These are phyloP conservation scores for Vultur gryphus DNA, from an alignment of 2,797 vertebrate species.

Conservation along the genomic window DNA sequence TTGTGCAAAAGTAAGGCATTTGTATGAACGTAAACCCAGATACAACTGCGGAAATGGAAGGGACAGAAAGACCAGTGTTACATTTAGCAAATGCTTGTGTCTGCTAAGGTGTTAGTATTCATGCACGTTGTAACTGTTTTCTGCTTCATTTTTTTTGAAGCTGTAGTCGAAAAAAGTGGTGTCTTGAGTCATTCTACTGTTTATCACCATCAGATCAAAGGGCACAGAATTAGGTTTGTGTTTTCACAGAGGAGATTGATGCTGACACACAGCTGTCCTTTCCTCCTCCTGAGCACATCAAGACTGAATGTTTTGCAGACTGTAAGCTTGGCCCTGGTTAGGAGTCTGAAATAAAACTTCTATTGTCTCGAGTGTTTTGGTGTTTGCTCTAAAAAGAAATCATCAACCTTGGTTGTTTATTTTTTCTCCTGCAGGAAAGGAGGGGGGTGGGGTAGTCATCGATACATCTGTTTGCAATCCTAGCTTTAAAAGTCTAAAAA, in stretches of 20 bases:
- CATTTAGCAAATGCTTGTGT: background rate
- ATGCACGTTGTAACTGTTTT: background rate
- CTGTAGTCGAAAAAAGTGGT: constrained; percentile 25
- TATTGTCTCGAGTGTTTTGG: constrained; percentile 46
- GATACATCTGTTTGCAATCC: constrained; percentile 66
- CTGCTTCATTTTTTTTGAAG: background rate
- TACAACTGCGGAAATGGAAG: background rate
- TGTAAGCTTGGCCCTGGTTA: constrained; percentile 35
- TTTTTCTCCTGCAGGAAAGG: constrained; percentile 47
- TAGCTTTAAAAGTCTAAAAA: constrained; percentile 60
- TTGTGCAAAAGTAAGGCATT: background rate
- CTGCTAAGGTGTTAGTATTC: background rate
- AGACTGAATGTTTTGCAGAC: constrained; percentile 60
- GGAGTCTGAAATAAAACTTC: constrained; percentile 60
- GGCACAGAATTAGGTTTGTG: constrained; percentile 40
- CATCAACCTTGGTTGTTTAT: constrained; percentile 52
- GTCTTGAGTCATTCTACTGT: constrained; percentile 18
- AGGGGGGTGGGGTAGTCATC: background rate
- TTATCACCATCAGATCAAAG: constrained; percentile 66
- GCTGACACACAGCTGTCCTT: constrained; percentile 61
- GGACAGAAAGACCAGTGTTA: background rate
- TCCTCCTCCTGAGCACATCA: constrained; percentile 32
- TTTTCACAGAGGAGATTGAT: constrained; percentile 65
- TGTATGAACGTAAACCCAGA: background rate
- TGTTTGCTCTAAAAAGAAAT: constrained; percentile 59